Conservation (phyloP, 2,888 invertebrate genomes). For the Orthonychiurus folsomi region DNA sequence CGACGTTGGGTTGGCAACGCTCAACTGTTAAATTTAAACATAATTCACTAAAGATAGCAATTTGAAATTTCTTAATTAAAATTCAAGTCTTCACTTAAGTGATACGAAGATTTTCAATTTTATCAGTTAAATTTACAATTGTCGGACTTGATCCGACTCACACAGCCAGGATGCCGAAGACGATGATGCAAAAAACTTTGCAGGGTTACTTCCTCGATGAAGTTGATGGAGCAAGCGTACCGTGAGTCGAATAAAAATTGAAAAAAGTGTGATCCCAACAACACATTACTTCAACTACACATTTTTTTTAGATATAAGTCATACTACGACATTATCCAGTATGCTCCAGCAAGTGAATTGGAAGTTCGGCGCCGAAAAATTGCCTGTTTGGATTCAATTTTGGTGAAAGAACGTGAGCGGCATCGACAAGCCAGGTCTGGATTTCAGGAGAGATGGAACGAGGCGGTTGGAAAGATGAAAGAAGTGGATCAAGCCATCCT, state of each 20-base stretch:
- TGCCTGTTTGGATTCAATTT: constrained; percentile 32
- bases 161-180: constrained; percentile 7
- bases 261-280: not conserved
- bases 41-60: too few relatives aligned
- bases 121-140: too few relatives aligned
- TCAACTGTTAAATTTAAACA: too few relatives aligned
- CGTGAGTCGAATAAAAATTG: constrained; percentile 14
- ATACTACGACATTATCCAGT: constrained; percentile 14
- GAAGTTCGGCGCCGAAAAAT: constrained; percentile 23
- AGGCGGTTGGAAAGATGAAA: constrained; percentile 22
- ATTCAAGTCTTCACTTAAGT: too few relatives aligned
- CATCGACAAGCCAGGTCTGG: constrained; percentile 22
- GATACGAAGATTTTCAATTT: too few relatives aligned
- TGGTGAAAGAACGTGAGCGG: constrained; percentile 27
- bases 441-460: constrained; percentile 28
- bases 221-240: constrained; percentile 20
- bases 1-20: too few relatives aligned
- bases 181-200: constrained; percentile 17
- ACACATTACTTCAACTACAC: not conserved
- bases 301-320: constrained; percentile 12
- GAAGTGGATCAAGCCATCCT: constrained; percentile 17
- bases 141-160: too few relatives aligned
- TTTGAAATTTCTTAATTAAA: too few relatives aligned
- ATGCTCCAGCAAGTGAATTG: constrained; percentile 31
- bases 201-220: constrained; percentile 32